Percentiles rank a stretch among this genome's conserved stretches.
Conservation (phyloP, 2,113 vertebrate species). For the Saguinus midas region DNA sequence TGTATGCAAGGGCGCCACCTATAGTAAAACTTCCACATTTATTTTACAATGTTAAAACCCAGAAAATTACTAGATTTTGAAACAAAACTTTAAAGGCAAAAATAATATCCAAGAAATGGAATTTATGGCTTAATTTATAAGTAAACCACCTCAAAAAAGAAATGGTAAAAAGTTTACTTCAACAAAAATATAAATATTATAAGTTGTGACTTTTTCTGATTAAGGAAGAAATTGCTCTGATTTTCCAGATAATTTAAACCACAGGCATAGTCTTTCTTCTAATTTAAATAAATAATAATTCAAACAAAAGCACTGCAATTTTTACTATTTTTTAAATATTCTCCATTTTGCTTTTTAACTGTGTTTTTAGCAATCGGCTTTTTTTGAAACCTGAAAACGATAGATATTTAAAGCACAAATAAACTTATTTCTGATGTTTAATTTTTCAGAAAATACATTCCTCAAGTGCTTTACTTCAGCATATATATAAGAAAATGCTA, state of each 20-base stretch:
- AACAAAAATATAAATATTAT: slow-evolving; percentile 6
- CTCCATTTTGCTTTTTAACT: neutral
- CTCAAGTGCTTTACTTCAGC: neutral
- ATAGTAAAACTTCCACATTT: slow-evolving; percentile 68
- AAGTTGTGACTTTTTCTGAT: neutral
- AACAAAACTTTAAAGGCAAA: slow-evolving; percentile 37
- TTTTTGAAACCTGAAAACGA: slow-evolving; percentile 36
- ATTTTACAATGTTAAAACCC: slow-evolving; percentile 49
- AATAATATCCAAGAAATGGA: slow-evolving; percentile 43
- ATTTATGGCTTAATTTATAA: neutral
- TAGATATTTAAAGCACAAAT: slow-evolving; percentile 24
- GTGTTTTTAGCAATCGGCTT: slow-evolving; percentile 11
- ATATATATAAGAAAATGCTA: neutral
- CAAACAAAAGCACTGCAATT: neutral
- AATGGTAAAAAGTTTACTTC: neutral
- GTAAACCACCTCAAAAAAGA: neutral
- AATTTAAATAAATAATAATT: slow-evolving; percentile 7
- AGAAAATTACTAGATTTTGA: slow-evolving; percentile 20
- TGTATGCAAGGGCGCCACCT: slow-evolving; percentile 68
- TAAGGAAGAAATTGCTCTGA: neutral
- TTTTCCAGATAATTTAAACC: slow-evolving; percentile 19
- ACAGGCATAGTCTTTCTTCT: neutral
- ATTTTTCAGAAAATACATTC: neutral
- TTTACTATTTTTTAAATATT: neutral
- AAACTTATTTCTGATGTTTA: neutral